Evolutionary conservation across 1,140 invertebrate genomes (phyloP).

Genomic region (Ceratina japonica): DNA sequence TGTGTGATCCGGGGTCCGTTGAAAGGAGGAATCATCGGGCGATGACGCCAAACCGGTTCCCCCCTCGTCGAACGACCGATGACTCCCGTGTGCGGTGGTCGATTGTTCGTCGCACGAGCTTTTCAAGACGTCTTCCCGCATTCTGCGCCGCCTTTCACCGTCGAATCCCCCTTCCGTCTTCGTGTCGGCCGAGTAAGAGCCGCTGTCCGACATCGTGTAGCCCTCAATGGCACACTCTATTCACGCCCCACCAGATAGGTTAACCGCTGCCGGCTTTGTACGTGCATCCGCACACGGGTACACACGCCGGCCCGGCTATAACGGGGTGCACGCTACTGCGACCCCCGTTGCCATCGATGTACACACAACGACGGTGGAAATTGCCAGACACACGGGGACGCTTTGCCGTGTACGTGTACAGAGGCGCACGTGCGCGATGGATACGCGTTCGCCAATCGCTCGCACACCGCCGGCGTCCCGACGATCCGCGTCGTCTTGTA

Average conservation of each 20-base stretch:
- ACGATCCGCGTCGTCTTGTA: background rate
- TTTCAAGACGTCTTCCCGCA: constrained; percentile 15
- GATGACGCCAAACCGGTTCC: background rate
- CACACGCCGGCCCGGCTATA: constrained; percentile 16
- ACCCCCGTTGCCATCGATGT: constrained; percentile 42
- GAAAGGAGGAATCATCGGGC: constrained; percentile 15
- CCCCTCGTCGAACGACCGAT: background rate
- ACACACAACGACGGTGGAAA: constrained; percentile 63
- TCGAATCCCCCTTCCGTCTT: constrained; percentile 58
- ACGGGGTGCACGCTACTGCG: constrained; percentile 28
- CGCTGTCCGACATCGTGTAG: constrained; percentile 70
- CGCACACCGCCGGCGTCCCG: constrained; percentile 15
- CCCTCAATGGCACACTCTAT: constrained; percentile 69
- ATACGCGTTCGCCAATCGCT: constrained; percentile 4
- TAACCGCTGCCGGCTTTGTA: constrained; percentile 67
- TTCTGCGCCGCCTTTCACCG: constrained; percentile 44
- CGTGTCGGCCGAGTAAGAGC: constrained; percentile 62
- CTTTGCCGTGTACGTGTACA: background rate
- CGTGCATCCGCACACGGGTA: constrained; percentile 6
- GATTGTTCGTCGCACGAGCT: constrained; percentile 33
- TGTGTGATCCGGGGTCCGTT: background rate
- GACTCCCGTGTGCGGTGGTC: background rate
- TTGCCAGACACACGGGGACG: constrained; percentile 47
- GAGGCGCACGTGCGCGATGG: constrained; percentile 12
- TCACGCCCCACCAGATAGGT: constrained; percentile 72